Conservation (phyloP, 2,113 vertebrate species). For the Candoia aspera region DNA sequence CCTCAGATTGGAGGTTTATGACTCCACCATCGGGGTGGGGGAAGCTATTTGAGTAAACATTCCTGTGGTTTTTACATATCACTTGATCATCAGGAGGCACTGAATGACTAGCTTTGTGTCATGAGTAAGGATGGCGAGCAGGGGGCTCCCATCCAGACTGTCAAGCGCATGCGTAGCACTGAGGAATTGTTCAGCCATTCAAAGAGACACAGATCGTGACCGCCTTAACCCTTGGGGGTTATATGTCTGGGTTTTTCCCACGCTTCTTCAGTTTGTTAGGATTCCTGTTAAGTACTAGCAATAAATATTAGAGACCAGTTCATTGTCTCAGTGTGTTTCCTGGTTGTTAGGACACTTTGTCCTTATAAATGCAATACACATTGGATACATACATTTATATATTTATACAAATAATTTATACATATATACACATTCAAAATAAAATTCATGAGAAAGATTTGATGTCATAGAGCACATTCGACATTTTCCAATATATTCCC, state of each 20-base stretch:
- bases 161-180: too few relatives aligned
- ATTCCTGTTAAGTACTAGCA: too few relatives aligned
- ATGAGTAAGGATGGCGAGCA: too few relatives aligned
- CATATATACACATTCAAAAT: neutral
- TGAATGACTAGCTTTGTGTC: neutral
- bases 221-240: too few relatives aligned
- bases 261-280: too few relatives aligned
- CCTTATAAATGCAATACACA: neutral
- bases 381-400: neutral
- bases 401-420: neutral
- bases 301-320: too few relatives aligned
- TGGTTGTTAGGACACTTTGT: too few relatives aligned
- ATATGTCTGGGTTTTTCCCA: too few relatives aligned
- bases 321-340: too few relatives aligned
- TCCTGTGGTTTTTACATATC: neutral
- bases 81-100: neutral
- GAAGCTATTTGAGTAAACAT: neutral
- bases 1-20: neutral
- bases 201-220: too few relatives aligned
- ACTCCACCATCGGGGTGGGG: neutral
- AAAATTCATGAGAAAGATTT: neutral
- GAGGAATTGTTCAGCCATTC: too few relatives aligned
- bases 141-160: too few relatives aligned
- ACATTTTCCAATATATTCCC: neutral
- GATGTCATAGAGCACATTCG: neutral